These are phyloP conservation scores for Calameuta filiformis DNA, from an alignment of 2,888 invertebrate species.

Conservation along the genomic window DNA sequence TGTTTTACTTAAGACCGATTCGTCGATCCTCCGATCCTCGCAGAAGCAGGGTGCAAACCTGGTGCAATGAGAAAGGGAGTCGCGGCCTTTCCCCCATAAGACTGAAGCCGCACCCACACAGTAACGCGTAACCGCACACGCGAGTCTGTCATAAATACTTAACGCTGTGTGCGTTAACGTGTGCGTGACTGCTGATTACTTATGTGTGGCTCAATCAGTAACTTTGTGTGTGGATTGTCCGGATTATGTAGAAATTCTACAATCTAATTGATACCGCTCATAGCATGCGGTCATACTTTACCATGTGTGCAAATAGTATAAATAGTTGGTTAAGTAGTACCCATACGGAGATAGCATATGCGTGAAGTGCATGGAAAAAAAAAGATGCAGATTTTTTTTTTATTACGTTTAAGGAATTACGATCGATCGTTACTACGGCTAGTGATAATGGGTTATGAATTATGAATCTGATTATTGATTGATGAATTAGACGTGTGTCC, in stretches of 20 bases:
- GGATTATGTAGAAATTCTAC: conserved; percentile 54
- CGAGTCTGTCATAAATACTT: background rate
- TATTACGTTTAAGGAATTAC: background rate
- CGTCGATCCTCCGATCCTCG: background rate
- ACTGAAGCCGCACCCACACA: background rate
- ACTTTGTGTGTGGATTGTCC: conserved; percentile 41
- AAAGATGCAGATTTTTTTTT: background rate
- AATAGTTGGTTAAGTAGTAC: background rate
- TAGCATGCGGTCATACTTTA: background rate
- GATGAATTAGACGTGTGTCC: background rate
- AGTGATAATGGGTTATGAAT: background rate
- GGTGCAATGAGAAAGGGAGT: conserved; percentile 14
- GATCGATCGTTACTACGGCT: background rate
- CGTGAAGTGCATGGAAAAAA: background rate
- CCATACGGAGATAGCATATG: background rate
- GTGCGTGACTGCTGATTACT: background rate
- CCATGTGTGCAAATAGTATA: background rate
- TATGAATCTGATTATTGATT: background rate
- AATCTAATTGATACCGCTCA: conserved; percentile 50
- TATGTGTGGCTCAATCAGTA: conserved; percentile 36
- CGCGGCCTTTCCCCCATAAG: background rate
- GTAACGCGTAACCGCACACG: background rate
- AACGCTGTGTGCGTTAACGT: background rate
- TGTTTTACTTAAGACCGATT: conserved; percentile 25
- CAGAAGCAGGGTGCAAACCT: conserved; percentile 10